Evolutionary conservation across 2,888 invertebrate species (phyloP).

Genomic region (Diogma glabrata): DNA sequence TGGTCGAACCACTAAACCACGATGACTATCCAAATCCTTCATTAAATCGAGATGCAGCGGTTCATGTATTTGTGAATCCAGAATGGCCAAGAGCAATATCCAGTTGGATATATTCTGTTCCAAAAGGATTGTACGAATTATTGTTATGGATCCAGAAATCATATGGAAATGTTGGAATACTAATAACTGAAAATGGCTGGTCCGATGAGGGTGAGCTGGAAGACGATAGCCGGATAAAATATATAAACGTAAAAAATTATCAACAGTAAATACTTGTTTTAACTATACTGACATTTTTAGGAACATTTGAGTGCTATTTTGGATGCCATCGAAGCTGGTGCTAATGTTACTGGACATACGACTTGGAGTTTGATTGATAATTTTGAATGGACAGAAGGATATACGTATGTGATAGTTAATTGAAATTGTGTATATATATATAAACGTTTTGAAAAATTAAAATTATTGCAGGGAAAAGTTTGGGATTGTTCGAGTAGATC

Average conservation of each 20-base stretch:
- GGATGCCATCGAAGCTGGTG: background rate
- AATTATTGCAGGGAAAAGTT: too few relatives aligned
- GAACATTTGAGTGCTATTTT: background rate
- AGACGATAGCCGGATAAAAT: background rate
- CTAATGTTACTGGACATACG: background rate
- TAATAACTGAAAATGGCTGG: constrained; percentile 7
- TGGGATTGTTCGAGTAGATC: constrained; percentile 1
- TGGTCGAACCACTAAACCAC: constrained; percentile 11
- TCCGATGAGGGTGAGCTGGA: background rate
- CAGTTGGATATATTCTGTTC: background rate
- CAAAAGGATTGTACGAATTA: background rate
- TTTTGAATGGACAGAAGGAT: background rate
- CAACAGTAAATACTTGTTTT: background rate
- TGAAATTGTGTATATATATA: too few relatives aligned
- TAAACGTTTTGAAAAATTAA: too few relatives aligned
- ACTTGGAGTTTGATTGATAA: constrained; percentile 4
- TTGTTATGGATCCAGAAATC: background rate
- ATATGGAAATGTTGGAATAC: background rate
- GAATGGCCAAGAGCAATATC: background rate
- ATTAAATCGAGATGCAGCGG: background rate
- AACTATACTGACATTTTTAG: background rate
- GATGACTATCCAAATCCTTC: background rate
- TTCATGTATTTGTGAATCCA: background rate
- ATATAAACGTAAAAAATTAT: background rate
- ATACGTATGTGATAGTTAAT: too few relatives aligned